Conservation (phyloP, 2,113 vertebrate species). For the Otolemur garnettii region DNA sequence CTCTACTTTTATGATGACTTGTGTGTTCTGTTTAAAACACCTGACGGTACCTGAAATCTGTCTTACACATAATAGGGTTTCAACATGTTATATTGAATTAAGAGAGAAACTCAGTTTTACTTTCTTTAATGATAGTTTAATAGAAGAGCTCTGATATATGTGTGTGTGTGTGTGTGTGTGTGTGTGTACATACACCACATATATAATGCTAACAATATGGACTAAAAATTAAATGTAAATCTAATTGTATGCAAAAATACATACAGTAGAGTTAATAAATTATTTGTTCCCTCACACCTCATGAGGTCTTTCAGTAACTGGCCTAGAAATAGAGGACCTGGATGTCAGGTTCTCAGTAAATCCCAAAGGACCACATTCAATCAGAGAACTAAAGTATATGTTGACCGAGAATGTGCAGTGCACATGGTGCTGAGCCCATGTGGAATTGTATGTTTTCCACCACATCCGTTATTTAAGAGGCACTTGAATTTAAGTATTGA, state of each 20-base stretch:
- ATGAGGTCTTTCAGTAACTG: neutral
- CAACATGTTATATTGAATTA: neutral
- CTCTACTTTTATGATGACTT: neutral
- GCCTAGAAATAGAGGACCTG: neutral
- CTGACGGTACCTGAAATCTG: neutral
- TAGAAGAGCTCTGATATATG: neutral
- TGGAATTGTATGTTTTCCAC: neutral
- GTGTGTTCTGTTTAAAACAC: neutral
- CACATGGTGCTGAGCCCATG: neutral
- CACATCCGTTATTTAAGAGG: neutral
- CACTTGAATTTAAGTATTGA: neutral
- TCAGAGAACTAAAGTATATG: neutral
- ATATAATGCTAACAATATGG: neutral
- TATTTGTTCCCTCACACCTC: neutral
- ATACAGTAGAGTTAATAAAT: neutral
- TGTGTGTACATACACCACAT: too few relatives aligned
- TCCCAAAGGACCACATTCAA: neutral
- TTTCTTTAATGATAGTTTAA: constrained; percentile 34
- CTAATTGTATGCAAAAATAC: neutral
- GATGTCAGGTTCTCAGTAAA: neutral
- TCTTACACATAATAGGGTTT: neutral
- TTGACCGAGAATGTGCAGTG: neutral
- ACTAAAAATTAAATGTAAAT: constrained; percentile 38
- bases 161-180: neutral
- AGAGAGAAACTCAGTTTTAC: neutral